A percentile compares a stretch with the other conserved stretches of the same genome.
phyloP scores from a whole-genome alignment of 2,888 invertebrate genomes.

The Acanthosepion lycidas region DNA sequence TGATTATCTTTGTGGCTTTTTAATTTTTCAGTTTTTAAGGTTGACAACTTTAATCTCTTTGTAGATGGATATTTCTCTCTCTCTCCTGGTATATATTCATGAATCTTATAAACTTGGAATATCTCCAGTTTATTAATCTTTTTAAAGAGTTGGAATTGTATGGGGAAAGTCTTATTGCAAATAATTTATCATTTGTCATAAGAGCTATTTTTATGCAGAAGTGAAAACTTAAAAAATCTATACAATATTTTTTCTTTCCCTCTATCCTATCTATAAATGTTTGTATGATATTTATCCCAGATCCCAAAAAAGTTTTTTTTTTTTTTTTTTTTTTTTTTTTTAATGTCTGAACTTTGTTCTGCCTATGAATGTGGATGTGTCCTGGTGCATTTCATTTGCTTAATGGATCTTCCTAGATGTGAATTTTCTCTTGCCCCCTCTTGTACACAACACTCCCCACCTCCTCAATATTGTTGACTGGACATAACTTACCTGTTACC shows the following conservation, averaged over 20 bases:
- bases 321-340: no score
- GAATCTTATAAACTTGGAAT: background rate
- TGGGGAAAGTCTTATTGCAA: background rate
- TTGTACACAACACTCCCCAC: no score
- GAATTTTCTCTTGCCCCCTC: no score
- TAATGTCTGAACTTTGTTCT: background rate
- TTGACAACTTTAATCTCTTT: background rate
- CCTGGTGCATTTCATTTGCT: background rate
- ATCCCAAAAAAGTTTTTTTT: no score
- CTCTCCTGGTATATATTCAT: background rate
- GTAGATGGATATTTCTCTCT: background rate
- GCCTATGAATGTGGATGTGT: background rate
- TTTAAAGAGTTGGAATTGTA: background rate
- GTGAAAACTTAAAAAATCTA: background rate
- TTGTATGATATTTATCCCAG: background rate
- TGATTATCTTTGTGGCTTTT: background rate
- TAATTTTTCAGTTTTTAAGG: background rate
- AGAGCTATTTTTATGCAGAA: constrained; percentile 22
- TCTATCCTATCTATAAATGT: background rate
- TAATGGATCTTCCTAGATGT: no score
- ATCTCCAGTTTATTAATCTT: background rate
- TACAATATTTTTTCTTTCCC: background rate
- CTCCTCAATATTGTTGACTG: background rate
- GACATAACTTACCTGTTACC: background rate
- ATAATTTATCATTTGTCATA: background rate